Percentiles rank a stretch among this genome's conserved stretches.
Evolutionary conservation across 2,888 invertebrate genomes (phyloP).

Genomic region (Chymomyza fuscimana): DNA sequence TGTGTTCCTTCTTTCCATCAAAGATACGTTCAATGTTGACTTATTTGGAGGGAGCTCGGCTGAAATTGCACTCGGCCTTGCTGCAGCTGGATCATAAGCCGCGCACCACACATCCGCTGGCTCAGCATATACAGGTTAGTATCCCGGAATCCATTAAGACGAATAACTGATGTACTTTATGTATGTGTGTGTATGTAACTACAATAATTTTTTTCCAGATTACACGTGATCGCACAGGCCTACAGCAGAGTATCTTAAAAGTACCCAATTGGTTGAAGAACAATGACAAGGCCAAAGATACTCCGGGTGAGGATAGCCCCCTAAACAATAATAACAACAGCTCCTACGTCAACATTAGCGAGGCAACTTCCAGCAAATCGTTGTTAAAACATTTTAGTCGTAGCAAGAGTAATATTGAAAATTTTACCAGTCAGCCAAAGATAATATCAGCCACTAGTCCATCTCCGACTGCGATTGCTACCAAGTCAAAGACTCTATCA

Average conservation of each 20-base stretch:
- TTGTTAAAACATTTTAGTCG: conserved; percentile 73
- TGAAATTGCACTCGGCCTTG: conserved; percentile 91
- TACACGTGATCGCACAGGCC: conserved; percentile 92
- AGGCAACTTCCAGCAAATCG: conserved; percentile 40
- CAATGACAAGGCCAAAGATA: conserved; percentile 69
- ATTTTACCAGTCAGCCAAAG: conserved; percentile 73
- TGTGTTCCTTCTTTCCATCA: conserved; percentile 50
- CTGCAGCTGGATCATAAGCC: conserved; percentile 90
- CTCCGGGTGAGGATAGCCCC: conserved; percentile 50
- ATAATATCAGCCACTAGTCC: conserved; percentile 67
- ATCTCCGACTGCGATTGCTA: conserved; percentile 31
- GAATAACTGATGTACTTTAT: background rate
- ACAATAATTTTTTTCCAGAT: conserved; percentile 77
- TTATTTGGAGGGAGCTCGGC: conserved; percentile 93
- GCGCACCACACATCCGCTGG: conserved; percentile 89
- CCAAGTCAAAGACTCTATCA: conserved; percentile 32
- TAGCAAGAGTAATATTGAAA: conserved; percentile 79
- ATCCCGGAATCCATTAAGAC: background rate
- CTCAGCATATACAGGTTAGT: conserved; percentile 88
- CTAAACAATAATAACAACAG: conserved; percentile 61
- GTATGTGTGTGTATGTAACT: too few species aligned
- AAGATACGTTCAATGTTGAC: conserved; percentile 96
- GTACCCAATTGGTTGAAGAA: conserved; percentile 82
- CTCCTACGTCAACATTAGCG: conserved; percentile 74
- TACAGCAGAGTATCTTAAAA: conserved; percentile 91